Conservation (phyloP, 1,140 invertebrate genomes). For the Lepidurus apus region DNA sequence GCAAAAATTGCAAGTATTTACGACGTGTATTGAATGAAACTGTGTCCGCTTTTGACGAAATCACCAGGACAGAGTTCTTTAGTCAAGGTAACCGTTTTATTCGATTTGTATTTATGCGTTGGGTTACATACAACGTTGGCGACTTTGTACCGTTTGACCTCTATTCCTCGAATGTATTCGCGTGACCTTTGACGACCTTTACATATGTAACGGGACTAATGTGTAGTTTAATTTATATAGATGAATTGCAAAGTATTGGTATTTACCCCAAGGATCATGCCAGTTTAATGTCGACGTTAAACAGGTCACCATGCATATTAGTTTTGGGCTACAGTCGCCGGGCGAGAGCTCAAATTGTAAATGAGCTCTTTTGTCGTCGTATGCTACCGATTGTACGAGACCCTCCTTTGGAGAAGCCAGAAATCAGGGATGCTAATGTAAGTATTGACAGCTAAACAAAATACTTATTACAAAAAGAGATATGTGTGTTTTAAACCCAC, state of each 20-base stretch:
- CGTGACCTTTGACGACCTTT: slow-evolving; percentile 1
- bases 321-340: neutral
- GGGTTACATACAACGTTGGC: neutral
- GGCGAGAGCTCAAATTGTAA: neutral
- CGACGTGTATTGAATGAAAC: slow-evolving; percentile 14
- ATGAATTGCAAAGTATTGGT: neutral
- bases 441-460: neutral
- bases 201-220: neutral
- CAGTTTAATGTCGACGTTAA: neutral
- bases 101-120: neutral
- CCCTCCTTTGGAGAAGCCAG: neutral
- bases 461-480: neutral
- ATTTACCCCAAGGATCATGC: neutral
- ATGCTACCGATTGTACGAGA: neutral
- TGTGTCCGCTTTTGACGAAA: neutral
- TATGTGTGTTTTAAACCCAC: neutral
- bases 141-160: neutral
- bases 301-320: neutral
- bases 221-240: neutral
- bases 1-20: neutral
- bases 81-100: neutral
- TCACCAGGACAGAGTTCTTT: slow-evolving; percentile 9
- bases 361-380: slow-evolving; percentile 4
- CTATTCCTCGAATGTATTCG: neutral
- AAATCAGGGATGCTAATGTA: neutral